Evolutionary conservation across 2,797 vertebrate genomes (phyloP).

Genomic region (Lepidocolaptes lacrymiger): DNA sequence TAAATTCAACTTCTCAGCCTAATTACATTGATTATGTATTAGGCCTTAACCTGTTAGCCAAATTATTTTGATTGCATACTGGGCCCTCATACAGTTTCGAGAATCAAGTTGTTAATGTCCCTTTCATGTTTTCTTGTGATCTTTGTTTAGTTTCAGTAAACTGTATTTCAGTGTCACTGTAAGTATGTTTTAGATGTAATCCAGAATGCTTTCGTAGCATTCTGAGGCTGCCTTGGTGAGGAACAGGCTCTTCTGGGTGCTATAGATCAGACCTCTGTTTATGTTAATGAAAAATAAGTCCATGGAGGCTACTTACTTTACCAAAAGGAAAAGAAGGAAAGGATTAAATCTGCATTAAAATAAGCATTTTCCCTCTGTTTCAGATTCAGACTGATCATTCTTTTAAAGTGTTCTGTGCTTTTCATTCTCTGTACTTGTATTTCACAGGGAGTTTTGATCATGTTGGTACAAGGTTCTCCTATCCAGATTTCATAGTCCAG

Average conservation of each 20-base stretch:
- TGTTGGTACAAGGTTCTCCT: not conserved
- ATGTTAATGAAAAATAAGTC: slow-evolving; percentile 14
- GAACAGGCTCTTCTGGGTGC: not conserved
- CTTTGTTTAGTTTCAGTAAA: not conserved
- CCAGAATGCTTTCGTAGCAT: not conserved
- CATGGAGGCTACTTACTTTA: not conserved
- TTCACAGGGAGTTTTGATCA: not conserved
- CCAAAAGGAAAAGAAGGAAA: not conserved
- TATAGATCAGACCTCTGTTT: slow-evolving; percentile 7
- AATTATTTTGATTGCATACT: not conserved
- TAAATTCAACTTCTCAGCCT: not conserved
- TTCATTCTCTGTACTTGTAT: not conserved
- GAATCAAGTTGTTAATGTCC: not conserved
- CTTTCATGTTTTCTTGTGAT: not conserved
- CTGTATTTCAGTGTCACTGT: not conserved
- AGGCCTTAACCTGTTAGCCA: not conserved
- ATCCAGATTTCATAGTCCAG: not conserved
- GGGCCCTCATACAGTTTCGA: not conserved
- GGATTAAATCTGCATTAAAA: not conserved
- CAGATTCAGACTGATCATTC: not conserved
- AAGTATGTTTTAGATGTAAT: not conserved
- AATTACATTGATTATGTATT: slow-evolving; percentile 4
- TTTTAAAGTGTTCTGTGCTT: not conserved
- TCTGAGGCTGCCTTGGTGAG: slow-evolving; percentile 8
- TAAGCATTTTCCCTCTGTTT: not conserved